Base-by-base conservation (phyloP, 2,888 invertebrate genomes). In the Lydus trimaculatus region DNA sequence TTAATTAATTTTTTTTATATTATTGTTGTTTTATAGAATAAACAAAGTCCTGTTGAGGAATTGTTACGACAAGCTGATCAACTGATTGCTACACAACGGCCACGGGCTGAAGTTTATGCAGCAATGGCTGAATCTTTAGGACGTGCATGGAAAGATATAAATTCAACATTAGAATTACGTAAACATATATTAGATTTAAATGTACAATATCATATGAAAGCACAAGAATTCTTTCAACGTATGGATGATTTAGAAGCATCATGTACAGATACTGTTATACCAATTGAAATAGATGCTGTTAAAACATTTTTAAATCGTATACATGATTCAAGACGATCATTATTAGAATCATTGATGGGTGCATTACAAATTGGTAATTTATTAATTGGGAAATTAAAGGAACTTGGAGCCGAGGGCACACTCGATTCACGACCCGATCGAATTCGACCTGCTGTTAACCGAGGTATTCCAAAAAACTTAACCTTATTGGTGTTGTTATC, bases 11-110 rank as follows among this genome's bases (percentile, higher is more conserved):
- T 28, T n/a, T n/a, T n/a, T n/a, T 23, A 31, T 58, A 25, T 33
- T 63, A 25, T 62, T 66, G 69, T 69, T 69, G 67, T 71, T 69
- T 84, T 86, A 4, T 84, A 95, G 94, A 91, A 90, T 80, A 94
- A 96, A 85, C 94, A 95, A 83, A 94, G 93, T 81, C 95, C 96
- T 65, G 94, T 96, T 78, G 94, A 94, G 80, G 95, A 95, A 84
- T 89, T 96, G 70, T 90, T 95, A 70, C 89, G 91, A 64, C 92
- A 94, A 85, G 95, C 96, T n/a, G 96, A 96, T 84, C 91, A 92
- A 80, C 87, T 95, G 74, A 92, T 95, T 76, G 90, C 92, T 65
- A 91, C 91, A 31, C 92, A 94, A 81, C 90, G 91, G 80, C 92
- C 93, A 43, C 87, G 90, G 76, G 90, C 91, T 31, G 92, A 93